These are phyloP conservation scores for Phyllotis vaccarum DNA, from an alignment of 2,797 vertebrate species.

Conservation along the genomic window DNA sequence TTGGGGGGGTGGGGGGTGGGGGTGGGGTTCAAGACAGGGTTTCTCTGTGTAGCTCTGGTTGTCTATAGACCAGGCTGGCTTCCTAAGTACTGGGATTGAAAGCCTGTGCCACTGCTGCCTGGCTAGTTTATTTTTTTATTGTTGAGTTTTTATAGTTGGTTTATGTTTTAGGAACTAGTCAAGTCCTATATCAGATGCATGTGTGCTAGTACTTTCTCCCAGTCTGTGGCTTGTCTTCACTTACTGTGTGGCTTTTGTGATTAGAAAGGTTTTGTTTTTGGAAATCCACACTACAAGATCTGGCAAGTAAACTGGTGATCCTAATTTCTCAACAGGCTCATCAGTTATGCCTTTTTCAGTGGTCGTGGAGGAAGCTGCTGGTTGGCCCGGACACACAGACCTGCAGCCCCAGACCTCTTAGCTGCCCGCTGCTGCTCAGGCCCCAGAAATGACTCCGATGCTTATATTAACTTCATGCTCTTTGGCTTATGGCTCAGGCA, in stretches of 20 bases:
- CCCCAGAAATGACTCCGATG: too few species aligned
- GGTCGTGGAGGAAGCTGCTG: not conserved
- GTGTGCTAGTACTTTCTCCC: constrained; percentile 29
- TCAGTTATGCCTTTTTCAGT: not conserved
- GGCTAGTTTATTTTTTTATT: not conserved
- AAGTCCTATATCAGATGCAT: not conserved
- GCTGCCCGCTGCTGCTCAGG: too few species aligned
- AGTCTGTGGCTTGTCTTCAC: not conserved
- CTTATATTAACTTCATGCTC: too few species aligned
- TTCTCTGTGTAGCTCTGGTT: too few species aligned
- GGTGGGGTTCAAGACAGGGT: too few species aligned
- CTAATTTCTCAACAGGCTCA: not conserved
- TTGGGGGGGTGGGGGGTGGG: too few species aligned
- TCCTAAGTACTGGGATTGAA: not conserved
- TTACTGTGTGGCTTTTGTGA: constrained; percentile 10
- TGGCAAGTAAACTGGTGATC: not conserved
- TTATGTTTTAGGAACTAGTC: constrained; percentile 23
- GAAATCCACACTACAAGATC: not conserved
- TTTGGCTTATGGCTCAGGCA: too few species aligned
- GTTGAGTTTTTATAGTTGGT: not conserved
- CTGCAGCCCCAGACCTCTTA: too few species aligned
- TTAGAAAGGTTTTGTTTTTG: constrained; percentile 17
- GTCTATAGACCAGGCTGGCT: not conserved
- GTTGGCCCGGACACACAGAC: too few species aligned
- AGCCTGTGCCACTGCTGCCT: not conserved